Percentiles rank a stretch among this genome's conserved stretches.
Conservation (phyloP, 1,140 invertebrate species). For the Temnothorax nylanderi region DNA sequence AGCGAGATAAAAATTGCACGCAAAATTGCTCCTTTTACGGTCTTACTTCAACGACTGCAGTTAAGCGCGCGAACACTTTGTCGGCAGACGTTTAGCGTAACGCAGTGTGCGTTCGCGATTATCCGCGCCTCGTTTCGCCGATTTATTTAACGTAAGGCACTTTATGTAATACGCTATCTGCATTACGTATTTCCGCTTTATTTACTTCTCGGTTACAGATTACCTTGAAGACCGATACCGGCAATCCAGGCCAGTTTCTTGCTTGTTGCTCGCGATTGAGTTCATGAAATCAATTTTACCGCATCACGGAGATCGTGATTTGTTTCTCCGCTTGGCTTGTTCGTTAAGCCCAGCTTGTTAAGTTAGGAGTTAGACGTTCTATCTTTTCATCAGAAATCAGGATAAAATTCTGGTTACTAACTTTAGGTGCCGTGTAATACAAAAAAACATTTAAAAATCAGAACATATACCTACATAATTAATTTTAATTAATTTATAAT, state of each 20-base stretch:
- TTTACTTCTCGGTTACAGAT: conserved; percentile 14
- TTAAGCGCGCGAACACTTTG: not conserved
- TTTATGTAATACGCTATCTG: conserved; percentile 23
- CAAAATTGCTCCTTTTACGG: conserved; percentile 6
- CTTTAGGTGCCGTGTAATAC: not conserved
- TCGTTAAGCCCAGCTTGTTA: not conserved
- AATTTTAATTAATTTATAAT: too few relatives aligned
- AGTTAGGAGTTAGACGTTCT: not conserved
- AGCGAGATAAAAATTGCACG: conserved; percentile 26
- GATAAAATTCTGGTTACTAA: not conserved
- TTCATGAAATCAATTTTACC: conserved; percentile 44
- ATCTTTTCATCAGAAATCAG: not conserved
- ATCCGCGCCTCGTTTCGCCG: not conserved
- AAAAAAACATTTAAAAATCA: not conserved
- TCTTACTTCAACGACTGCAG: conserved; percentile 1
- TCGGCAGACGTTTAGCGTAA: not conserved
- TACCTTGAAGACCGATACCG: conserved; percentile 36
- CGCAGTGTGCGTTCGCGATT: not conserved
- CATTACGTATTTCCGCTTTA: conserved; percentile 33
- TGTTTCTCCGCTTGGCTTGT: not conserved
- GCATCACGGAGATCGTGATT: conserved; percentile 13
- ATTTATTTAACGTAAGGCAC: conserved; percentile 39
- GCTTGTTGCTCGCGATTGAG: conserved; percentile 17
- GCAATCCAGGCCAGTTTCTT: conserved; percentile 39
- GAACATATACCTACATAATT: not conserved